Evolutionary conservation across 2,888 invertebrate genomes (phyloP).

Genomic region (Melanargia galathea): DNA sequence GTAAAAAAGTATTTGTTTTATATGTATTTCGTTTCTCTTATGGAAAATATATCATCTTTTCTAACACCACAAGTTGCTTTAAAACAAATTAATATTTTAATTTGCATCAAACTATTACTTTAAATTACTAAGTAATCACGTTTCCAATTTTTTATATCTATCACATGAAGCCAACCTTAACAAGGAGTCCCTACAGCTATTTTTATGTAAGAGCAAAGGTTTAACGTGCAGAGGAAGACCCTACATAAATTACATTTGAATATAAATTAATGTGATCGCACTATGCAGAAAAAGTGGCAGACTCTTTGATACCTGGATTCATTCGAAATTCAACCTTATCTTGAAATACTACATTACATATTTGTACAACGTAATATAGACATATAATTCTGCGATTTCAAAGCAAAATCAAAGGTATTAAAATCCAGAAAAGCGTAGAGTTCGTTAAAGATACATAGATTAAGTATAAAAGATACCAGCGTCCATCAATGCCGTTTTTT

Average conservation of each 20-base stretch:
- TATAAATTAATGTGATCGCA: conserved; percentile 76
- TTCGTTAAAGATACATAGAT: conserved; percentile 23
- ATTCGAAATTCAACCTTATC: conserved; percentile 31
- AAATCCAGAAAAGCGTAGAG: conserved; percentile 33
- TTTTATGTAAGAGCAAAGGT: conserved; percentile 48
- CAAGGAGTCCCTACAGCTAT: conserved; percentile 19
- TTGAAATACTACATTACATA: neutral
- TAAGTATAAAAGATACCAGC: conserved; percentile 5
- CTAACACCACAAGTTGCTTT: no score
- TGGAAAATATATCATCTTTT: no score
- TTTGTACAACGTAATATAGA: neutral
- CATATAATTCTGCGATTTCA: conserved; percentile 31
- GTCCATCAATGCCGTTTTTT: neutral
- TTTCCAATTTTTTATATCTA: conserved; percentile 6
- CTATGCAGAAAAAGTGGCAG: conserved; percentile 60
- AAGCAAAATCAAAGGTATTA: conserved; percentile 38
- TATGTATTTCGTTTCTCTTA: no score
- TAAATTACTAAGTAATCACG: conserved; percentile 1
- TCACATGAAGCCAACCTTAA: conserved; percentile 5
- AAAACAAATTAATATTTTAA: no score
- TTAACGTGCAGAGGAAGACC: conserved; percentile 55
- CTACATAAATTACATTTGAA: conserved; percentile 78
- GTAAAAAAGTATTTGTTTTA: no score
- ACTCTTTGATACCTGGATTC: conserved; percentile 35
- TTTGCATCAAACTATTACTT: no score